Evolutionary conservation across 2,113 vertebrate genomes (phyloP).

Genomic region (Casuarius casuarius): DNA sequence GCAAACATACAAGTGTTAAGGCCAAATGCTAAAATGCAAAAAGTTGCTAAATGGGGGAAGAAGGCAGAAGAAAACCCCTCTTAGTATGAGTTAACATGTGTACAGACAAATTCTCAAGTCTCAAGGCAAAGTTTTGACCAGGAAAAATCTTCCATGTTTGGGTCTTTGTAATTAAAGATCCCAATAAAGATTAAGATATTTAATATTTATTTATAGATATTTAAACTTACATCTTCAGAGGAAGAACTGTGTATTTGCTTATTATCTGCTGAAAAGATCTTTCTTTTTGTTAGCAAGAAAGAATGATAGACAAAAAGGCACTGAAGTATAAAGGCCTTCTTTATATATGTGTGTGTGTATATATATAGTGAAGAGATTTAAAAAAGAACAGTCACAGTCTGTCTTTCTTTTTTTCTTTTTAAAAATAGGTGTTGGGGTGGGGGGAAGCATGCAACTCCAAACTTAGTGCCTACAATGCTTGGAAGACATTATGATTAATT

Average conservation of each 20-base stretch:
- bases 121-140: slow-evolving; percentile 28
- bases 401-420: not conserved
- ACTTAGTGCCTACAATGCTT: slow-evolving; percentile 29
- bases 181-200: not conserved
- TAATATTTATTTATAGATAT: no score
- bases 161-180: slow-evolving; percentile 20
- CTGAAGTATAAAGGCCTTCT: not conserved
- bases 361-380: slow-evolving; percentile 31
- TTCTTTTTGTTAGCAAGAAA: not conserved
- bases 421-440: not conserved
- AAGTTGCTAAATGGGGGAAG: not conserved
- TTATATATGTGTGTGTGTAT: not conserved
- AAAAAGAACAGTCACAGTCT: not conserved
- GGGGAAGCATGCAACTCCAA: slow-evolving; percentile 6
- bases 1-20: not conserved
- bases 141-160: slow-evolving; percentile 9
- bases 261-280: slow-evolving; percentile 22
- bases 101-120: slow-evolving; percentile 12
- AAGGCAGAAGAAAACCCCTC: not conserved
- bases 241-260: slow-evolving; percentile 33
- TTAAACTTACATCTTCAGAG: slow-evolving; percentile 19
- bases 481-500: slow-evolving; percentile 65
- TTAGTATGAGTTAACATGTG: not conserved
- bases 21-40: not conserved
- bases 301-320: not conserved